These are phyloP conservation scores for Adelges cooleyi DNA, from an alignment of 1,140 invertebrate genomes.

Conservation along the genomic window DNA sequence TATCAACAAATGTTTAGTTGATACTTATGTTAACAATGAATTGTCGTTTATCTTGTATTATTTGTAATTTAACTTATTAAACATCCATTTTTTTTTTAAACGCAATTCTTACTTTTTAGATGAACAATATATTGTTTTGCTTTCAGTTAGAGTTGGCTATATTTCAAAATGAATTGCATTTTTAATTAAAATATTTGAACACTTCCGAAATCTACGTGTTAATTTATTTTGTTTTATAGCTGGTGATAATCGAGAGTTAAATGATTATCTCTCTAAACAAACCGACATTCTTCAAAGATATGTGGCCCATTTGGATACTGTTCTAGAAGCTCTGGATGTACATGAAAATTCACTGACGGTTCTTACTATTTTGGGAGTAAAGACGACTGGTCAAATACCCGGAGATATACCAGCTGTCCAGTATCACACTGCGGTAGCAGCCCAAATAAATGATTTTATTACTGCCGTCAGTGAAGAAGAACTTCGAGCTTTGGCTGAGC, in stretches of 20 bases:
- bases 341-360: slow-evolving; percentile 81
- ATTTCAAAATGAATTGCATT: too few relatives aligned
- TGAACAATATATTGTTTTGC: too few relatives aligned
- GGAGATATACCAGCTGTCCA: slow-evolving; percentile 31
- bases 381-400: slow-evolving; percentile 41
- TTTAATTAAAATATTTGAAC: too few relatives aligned
- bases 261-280: slow-evolving; percentile 71
- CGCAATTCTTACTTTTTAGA: too few relatives aligned
- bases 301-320: slow-evolving; percentile 70
- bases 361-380: slow-evolving; percentile 69
- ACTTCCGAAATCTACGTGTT: too few relatives aligned
- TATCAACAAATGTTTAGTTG: too few relatives aligned
- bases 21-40: too few relatives aligned
- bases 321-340: slow-evolving; percentile 74
- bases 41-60: too few relatives aligned
- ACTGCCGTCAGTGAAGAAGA: slow-evolving; percentile 74
- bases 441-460: slow-evolving; percentile 71
- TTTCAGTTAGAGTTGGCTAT: too few relatives aligned
- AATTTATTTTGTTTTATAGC: neutral
- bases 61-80: too few relatives aligned
- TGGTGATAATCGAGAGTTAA: slow-evolving; percentile 35
- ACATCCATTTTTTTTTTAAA: too few relatives aligned
- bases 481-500: slow-evolving; percentile 68
- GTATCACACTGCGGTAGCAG: slow-evolving; percentile 44
- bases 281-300: slow-evolving; percentile 68